These are phyloP conservation scores for Tadarida brasiliensis DNA, from an alignment of 2,797 vertebrate genomes.

Conservation along the genomic window DNA sequence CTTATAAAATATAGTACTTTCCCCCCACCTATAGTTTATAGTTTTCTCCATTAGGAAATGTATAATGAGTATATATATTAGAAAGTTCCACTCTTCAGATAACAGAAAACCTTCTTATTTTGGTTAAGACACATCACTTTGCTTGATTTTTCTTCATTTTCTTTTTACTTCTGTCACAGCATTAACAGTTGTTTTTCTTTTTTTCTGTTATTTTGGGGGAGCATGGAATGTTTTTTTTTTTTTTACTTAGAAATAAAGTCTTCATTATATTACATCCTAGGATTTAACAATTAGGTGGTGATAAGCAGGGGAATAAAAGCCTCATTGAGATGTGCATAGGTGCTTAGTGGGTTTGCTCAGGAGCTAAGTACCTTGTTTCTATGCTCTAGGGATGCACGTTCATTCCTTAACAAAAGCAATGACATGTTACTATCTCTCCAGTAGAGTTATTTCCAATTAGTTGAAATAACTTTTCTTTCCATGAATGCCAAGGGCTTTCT, in stretches of 20 bases:
- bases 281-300: neutral
- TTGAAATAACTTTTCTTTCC: neutral
- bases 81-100: neutral
- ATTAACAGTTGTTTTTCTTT: neutral
- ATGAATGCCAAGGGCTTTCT: neutral
- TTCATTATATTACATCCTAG: neutral
- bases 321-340: neutral
- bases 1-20: neutral
- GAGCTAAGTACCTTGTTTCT: neutral
- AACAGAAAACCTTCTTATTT: neutral
- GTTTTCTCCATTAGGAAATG: neutral
- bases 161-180: neutral
- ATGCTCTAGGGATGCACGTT: neutral
- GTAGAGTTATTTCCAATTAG: neutral
- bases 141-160: neutral
- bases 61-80: neutral
- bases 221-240: neutral
- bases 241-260: neutral
- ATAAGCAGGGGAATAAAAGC: neutral
- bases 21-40: neutral
- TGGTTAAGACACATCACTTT: neutral
- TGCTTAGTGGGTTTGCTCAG: neutral
- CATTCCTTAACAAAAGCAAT: constrained; percentile 3
- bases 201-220: neutral
- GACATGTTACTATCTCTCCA: neutral